Percentiles rank a stretch among this genome's conserved stretches.
These are phyloP conservation scores for Eumaeus atala DNA, from an alignment of 1,140 invertebrate genomes.

Conservation along the genomic window DNA sequence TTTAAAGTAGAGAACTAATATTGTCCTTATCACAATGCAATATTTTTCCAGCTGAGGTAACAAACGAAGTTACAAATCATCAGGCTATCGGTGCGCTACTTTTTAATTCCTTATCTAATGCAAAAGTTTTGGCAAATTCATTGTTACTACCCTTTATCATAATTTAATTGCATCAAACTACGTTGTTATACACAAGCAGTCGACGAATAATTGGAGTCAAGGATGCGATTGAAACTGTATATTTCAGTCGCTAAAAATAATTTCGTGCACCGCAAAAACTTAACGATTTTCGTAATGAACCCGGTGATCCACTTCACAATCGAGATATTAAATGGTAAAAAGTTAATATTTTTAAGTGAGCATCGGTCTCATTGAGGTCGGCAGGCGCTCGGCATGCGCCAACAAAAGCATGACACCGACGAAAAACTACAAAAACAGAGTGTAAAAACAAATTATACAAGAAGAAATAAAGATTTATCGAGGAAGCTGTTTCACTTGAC, in stretches of 20 bases:
- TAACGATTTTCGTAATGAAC: slow-evolving; percentile 67
- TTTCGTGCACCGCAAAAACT: slow-evolving; percentile 49
- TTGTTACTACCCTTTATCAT: too few relatives aligned
- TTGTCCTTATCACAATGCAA: too few relatives aligned
- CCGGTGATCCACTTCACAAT: slow-evolving; percentile 67
- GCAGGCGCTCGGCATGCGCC: slow-evolving; percentile 41
- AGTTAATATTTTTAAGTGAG: slow-evolving; percentile 63
- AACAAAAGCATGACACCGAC: slow-evolving; percentile 48
- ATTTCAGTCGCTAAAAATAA: slow-evolving; percentile 47
- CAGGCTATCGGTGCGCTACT: too few relatives aligned
- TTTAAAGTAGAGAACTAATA: too few relatives aligned
- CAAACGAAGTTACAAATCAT: too few relatives aligned
- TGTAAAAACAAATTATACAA: slow-evolving; percentile 69
- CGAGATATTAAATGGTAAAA: slow-evolving; percentile 66
- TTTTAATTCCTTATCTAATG: too few relatives aligned
- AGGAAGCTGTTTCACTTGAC: slow-evolving; percentile 70
- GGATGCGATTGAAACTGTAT: slow-evolving; percentile 30
- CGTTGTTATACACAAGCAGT: too few relatives aligned
- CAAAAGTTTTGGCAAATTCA: too few relatives aligned
- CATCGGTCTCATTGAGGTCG: slow-evolving; percentile 48
- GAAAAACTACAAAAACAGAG: slow-evolving; percentile 49
- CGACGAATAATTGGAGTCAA: slow-evolving; percentile 19
- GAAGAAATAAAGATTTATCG: slow-evolving; percentile 64
- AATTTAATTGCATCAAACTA: too few relatives aligned
- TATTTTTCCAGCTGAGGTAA: too few relatives aligned